Base-by-base conservation (phyloP, 2,797 vertebrate genomes). In the Artibeus jamaicensis region DNA sequence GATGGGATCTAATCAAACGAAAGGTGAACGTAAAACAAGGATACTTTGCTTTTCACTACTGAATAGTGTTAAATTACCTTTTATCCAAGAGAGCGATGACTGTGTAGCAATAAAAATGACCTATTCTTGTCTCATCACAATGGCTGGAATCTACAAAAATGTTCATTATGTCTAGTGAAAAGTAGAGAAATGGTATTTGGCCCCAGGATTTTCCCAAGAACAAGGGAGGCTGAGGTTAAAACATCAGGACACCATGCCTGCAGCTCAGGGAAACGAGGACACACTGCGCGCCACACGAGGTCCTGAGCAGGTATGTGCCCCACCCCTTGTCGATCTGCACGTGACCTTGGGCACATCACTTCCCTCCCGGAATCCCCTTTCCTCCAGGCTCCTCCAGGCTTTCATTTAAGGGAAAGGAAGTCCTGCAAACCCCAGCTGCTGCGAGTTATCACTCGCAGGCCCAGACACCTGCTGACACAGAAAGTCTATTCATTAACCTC, bases 1-100 rank as follows among this genome's bases (percentile, higher is more conserved):
- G 48, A 19, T 42, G 62, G 88, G 32, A 89, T 68, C 48, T 95
- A 92, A 98, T 90, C 42, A 93, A 95, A 55, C 19, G 48, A 86
- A 88, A 94, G 53, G n/a, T 81, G 29, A 93, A 71, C 67, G 94
- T 39, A 92, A 94, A 78, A 81, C 29, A 96, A 82, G 34, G 83
- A 8, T 21, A 65, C n/a, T 89, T 44, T 68, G 70, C 39, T 67
- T 86, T 88, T 44, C 48, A 76, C 46, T 77, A 37, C 5, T 93
- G 67, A 94, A 81, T 21, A 71, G 21, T 68, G 78, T 76, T 88
- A 79, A 78, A 62, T 65, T 77, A 76, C 10, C 22, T 26, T 59
- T 12, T 5, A 59, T 59, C 24, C 4, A 4, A 57, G 22, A 55
- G 11, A 32, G 59, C 14, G 59, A 59, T 29, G 26, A 15, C 29